phyloP scores from a whole-genome alignment of 2,113 vertebrate species.

The Phalacrocorax brasilianus region DNA sequence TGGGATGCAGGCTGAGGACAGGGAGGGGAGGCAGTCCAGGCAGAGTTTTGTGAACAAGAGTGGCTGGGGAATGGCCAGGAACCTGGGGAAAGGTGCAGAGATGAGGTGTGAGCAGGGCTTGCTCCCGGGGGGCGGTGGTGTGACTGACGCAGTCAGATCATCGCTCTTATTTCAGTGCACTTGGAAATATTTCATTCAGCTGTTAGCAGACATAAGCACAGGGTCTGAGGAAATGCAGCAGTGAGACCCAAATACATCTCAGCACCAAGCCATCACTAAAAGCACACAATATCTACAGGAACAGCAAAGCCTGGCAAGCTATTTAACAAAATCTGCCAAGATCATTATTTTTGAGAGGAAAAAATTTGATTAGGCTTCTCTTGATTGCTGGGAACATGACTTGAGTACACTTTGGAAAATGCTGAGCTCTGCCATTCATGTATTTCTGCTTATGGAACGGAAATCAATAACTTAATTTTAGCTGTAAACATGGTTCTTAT shows the following conservation, averaged over 20 bases:
- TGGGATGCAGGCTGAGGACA: not conserved
- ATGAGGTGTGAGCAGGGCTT: not conserved
- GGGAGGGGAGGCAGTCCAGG: not conserved
- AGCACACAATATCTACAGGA: not conserved
- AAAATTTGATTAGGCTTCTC: slow-evolving; percentile 43
- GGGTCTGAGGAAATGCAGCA: not conserved
- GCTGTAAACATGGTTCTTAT: not conserved
- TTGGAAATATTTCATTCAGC: not conserved
- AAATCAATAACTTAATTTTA: slow-evolving; percentile 42
- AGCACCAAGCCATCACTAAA: not conserved
- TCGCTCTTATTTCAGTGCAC: not conserved
- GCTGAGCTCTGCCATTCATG: slow-evolving; percentile 26
- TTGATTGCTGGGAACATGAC: slow-evolving; percentile 24
- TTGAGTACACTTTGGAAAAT: slow-evolving; percentile 32
- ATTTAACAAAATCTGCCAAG: slow-evolving; percentile 19
- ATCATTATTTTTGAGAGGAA: slow-evolving; percentile 47
- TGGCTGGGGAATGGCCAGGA: not conserved
- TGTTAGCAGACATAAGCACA: not conserved
- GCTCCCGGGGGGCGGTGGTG: not conserved
- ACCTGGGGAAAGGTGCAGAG: not conserved
- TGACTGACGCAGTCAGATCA: accelerated
- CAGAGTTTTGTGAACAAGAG: not conserved
- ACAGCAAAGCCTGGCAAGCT: not conserved
- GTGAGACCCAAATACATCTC: not conserved
- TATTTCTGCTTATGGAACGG: slow-evolving; percentile 21